These are phyloP conservation scores for Luscinia luscinia DNA, from an alignment of 2,797 vertebrate species.

Conservation along the genomic window DNA sequence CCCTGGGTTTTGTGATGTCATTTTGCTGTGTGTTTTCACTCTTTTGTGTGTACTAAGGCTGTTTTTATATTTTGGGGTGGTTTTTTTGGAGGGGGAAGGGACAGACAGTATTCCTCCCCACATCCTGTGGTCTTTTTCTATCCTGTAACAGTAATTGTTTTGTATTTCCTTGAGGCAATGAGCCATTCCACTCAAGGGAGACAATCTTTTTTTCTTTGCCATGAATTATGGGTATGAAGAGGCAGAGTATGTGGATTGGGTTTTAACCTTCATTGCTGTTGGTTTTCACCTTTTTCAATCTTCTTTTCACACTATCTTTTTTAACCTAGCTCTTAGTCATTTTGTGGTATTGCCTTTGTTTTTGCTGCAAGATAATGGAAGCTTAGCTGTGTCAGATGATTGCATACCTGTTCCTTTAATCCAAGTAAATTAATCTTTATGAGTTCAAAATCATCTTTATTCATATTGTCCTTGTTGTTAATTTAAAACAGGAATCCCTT, in stretches of 20 bases:
- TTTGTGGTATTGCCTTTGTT: background rate
- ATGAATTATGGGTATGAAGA: background rate
- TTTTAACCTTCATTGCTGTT: conserved; percentile 5
- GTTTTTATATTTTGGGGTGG: background rate
- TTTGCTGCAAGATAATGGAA: background rate
- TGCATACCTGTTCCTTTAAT: background rate
- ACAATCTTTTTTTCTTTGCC: background rate
- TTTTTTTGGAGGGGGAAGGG: too few relatives aligned
- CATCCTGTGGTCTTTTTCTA: background rate
- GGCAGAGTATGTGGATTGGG: background rate
- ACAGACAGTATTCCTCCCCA: background rate
- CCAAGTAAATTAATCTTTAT: background rate
- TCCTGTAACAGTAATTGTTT: conserved; percentile 27
- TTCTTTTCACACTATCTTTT: background rate
- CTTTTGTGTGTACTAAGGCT: background rate
- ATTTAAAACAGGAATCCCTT: conserved; percentile 35
- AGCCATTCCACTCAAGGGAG: background rate
- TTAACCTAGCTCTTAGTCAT: background rate
- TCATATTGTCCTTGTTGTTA: conserved; percentile 28
- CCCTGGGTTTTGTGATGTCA: background rate
- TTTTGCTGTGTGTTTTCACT: background rate
- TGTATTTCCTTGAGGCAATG: conserved; percentile 37
- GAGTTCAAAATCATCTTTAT: conserved; percentile 24
- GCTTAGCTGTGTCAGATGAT: conserved; percentile 9
- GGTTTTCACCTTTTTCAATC: conserved; percentile 19